These are phyloP conservation scores for Molossus alvarezi DNA, from an alignment of 2,797 vertebrate species.

Conservation along the genomic window DNA sequence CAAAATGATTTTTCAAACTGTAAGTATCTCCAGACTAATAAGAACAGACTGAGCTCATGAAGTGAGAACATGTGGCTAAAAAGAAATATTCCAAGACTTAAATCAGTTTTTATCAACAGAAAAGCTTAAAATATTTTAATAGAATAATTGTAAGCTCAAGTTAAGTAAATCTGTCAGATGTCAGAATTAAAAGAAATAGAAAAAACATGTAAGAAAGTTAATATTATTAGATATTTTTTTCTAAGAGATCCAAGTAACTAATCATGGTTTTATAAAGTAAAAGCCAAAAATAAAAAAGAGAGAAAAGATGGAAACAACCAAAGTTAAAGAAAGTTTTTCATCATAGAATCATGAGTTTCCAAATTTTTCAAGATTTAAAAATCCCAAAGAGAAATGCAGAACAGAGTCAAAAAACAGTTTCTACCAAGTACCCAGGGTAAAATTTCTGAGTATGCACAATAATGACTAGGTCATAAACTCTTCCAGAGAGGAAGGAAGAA, in stretches of 20 bases:
- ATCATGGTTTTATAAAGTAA: not conserved
- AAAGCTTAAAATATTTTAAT: not conserved
- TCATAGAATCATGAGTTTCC: not conserved
- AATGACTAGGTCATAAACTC: not conserved
- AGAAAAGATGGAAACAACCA: not conserved
- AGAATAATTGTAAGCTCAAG: not conserved
- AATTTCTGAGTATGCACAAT: not conserved
- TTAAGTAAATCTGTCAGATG: not conserved
- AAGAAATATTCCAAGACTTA: not conserved
- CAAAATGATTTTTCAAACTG: not conserved
- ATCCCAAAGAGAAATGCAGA: not conserved
- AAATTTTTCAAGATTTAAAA: not conserved
- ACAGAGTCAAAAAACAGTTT: not conserved
- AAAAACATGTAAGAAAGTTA: not conserved
- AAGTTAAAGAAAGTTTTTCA: constrained; percentile 4
- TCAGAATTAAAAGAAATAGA: not conserved
- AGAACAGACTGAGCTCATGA: constrained; percentile 4
- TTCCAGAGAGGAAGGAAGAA: not conserved
- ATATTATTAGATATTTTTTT: not conserved
- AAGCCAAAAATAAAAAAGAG: not conserved
- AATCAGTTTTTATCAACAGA: not conserved
- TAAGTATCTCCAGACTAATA: not conserved
- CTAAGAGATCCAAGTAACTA: not conserved
- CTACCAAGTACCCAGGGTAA: not conserved
- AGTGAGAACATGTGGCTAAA: not conserved